Percentiles rank a stretch among this genome's conserved stretches.
Conservation (phyloP, 2,888 invertebrate species). For the Macrophya alboannulata region DNA sequence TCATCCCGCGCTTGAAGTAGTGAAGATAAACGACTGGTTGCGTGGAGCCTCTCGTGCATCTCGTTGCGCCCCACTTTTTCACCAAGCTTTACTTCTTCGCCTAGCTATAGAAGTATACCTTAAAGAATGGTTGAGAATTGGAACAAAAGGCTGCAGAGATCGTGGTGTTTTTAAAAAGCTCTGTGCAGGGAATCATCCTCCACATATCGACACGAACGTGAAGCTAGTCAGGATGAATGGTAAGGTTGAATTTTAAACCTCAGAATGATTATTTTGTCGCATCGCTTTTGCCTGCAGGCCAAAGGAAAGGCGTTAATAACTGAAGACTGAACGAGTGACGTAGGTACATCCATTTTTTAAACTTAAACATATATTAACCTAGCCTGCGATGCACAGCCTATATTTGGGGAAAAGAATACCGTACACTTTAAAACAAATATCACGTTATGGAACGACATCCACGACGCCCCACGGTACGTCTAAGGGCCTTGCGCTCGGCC, state of each 20-base stretch:
- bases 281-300: not conserved
- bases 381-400: too few species aligned
- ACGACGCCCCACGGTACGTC: conserved; percentile 14
- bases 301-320: not conserved
- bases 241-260: not conserved
- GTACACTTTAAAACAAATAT: conserved; percentile 39
- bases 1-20: conserved; percentile 54
- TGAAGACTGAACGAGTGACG: not conserved
- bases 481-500: not conserved
- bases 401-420: not conserved
- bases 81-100: conserved; percentile 46
- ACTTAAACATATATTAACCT: not conserved
- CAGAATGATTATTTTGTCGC: not conserved
- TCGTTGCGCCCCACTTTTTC: conserved; percentile 52
- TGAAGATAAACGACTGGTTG: conserved; percentile 56
- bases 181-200: not conserved
- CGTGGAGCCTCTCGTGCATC: conserved; percentile 54
- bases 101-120: conserved; percentile 37
- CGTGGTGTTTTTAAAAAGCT: not conserved
- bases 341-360: not conserved
- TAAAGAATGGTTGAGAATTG: conserved; percentile 22
- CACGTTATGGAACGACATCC: not conserved
- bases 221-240: not conserved
- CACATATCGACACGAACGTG: not conserved
- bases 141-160: not conserved